Evolutionary conservation across 2,888 invertebrate genomes (phyloP), one percentile per base, ranked within the genome.

Genomic region (Calliphora vomitoria): DNA sequence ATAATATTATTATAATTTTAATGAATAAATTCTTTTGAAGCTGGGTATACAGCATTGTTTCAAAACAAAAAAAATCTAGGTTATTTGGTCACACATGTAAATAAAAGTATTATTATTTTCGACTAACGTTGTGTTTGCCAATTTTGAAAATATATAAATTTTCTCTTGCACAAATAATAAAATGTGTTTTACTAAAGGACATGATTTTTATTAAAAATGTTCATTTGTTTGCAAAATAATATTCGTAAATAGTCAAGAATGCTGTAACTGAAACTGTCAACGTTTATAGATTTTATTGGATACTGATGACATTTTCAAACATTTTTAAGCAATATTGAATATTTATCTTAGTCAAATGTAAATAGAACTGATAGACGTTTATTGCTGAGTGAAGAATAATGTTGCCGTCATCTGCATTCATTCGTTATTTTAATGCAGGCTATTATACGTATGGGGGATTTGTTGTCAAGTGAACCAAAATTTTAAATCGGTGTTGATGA

Each of bases 21-120:
- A n/a, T n/a, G n/a, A n/a, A n/a, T n/a, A n/a, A n/a, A n/a, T n/a
- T n/a, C n/a, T n/a, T n/a, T n/a, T n/a, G n/a, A n/a, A n/a, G n/a
- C n/a, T n/a, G n/a, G n/a, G n/a, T n/a, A n/a, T n/a, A n/a, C n/a
- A n/a, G 13, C 35, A 50, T 68, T 58, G 0, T 38, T 66, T 78
- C n/a, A 31, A 13, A 58, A 72, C 3, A 44, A 25, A 60, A 1
- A 5, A 10, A 25, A 85, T 53, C 18, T 80, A 53, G 85, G 85
- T 80, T 80, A 85, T 75, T 85, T 80, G 85, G 85, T 69, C 85
- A 85, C 60, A 74, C 68, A 85, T 74, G 85, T 62, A 69, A 79
- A 85, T 62, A 69, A 79, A 85, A 75, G 69, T 80, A 75, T 68
- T 85, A 74, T 79, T 25, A 25, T 25, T 85, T 64, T 68, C 5